phyloP scores from a whole-genome alignment of 2,113 vertebrate species.

The Phyllostomus hastatus region DNA sequence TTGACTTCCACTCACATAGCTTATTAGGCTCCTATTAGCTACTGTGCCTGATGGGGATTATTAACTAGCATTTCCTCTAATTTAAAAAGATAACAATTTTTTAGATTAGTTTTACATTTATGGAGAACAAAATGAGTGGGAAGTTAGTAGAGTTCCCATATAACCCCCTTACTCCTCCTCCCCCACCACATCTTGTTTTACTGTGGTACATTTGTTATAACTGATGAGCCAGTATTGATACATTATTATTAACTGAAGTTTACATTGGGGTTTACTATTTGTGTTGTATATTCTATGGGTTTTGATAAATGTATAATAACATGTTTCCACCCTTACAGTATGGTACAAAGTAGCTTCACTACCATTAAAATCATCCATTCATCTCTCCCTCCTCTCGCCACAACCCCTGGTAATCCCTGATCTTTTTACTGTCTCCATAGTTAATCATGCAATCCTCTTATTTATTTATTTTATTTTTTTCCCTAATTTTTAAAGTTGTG shows the following conservation, averaged over 20 bases:
- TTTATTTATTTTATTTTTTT: not conserved
- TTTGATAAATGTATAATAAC: constrained; percentile 2
- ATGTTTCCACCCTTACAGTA: not conserved
- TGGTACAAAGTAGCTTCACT: not conserved
- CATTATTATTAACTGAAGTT: constrained; percentile 27
- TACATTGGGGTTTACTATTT: constrained; percentile 3
- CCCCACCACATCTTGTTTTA: not conserved
- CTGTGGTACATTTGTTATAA: not conserved
- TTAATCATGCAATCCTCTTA: not conserved
- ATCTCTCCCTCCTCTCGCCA: not conserved
- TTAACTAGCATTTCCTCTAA: not conserved
- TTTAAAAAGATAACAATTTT: not conserved
- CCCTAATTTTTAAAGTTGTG: not conserved
- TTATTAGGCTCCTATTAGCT: not conserved
- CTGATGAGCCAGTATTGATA: constrained; percentile 16
- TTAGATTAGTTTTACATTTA: not conserved
- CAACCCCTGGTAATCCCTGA: not conserved
- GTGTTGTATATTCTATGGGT: not conserved
- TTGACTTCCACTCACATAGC: not conserved
- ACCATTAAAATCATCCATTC: constrained; percentile 6
- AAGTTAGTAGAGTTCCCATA: not conserved
- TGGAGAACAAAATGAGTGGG: not conserved
- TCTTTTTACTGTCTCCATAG: not conserved
- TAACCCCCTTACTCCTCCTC: not conserved
- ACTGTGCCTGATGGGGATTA: not conserved